phyloP scores from a whole-genome alignment of 2,797 vertebrate species.

The Hapalemur alaotrensis region DNA sequence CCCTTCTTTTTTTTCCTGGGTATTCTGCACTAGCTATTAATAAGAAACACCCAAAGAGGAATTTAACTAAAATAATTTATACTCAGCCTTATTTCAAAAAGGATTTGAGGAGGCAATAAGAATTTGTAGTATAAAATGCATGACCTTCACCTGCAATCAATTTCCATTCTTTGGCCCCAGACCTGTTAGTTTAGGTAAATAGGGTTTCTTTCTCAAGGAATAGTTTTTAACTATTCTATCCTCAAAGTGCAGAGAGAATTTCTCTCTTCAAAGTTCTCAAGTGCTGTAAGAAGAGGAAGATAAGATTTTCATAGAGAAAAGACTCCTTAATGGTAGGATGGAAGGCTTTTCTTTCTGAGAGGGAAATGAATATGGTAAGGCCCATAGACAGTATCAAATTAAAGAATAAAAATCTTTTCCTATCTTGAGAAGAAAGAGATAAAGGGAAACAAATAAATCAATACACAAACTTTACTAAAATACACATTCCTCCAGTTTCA shows the following conservation, averaged over 20 bases:
- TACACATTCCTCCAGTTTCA: slow-evolving; percentile 75
- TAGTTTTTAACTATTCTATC: slow-evolving; percentile 21
- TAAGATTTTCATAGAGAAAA: slow-evolving; percentile 23
- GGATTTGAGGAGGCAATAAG: neutral
- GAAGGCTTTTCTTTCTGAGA: slow-evolving; percentile 13
- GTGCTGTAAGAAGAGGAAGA: slow-evolving; percentile 33
- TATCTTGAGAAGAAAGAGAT: slow-evolving; percentile 60
- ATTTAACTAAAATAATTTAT: slow-evolving; percentile 44
- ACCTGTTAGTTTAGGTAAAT: slow-evolving; percentile 37
- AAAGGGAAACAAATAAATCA: slow-evolving; percentile 64
- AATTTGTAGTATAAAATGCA: slow-evolving; percentile 10
- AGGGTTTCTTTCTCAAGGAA: slow-evolving; percentile 39
- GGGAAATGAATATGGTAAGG: neutral
- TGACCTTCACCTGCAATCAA: slow-evolving; percentile 2
- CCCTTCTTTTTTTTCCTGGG: slow-evolving; percentile 38
- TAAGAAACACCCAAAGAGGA: slow-evolving; percentile 20
- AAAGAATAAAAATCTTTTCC: slow-evolving; percentile 45
- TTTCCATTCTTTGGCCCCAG: neutral
- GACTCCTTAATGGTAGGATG: neutral
- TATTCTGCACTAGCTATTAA: slow-evolving; percentile 17
- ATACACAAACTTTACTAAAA: slow-evolving; percentile 71
- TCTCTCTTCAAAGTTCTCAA: slow-evolving; percentile 49
- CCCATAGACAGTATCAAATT: slow-evolving; percentile 21
- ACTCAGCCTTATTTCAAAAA: slow-evolving; percentile 22
- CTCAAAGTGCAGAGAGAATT: slow-evolving; percentile 39